Evolutionary conservation across 2,113 vertebrate species (phyloP).

Genomic region (Gobio gobio): DNA sequence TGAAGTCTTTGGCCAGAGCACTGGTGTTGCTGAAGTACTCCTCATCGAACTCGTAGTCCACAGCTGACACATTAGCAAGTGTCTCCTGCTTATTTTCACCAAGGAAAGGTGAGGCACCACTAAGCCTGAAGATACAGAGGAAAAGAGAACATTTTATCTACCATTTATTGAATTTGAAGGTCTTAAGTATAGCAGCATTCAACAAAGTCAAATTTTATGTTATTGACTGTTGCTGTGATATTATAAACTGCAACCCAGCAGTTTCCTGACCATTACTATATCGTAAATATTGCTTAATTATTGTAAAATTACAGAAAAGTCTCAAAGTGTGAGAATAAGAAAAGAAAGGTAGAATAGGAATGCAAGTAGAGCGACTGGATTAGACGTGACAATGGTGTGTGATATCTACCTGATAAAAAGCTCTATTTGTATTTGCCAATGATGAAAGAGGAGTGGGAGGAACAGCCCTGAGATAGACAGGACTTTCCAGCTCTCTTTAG

Average conservation of each 20-base stretch:
- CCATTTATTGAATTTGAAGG: neutral
- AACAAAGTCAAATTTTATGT: neutral
- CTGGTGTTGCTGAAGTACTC: conserved; percentile 97
- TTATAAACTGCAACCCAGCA: neutral
- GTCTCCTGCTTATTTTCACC: conserved; percentile 98
- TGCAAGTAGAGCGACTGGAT: conserved; percentile 9
- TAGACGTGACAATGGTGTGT: conserved; percentile 1
- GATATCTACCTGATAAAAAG: conserved; percentile 41
- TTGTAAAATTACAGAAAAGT: neutral
- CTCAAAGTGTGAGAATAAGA: neutral
- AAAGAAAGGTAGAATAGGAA: neutral
- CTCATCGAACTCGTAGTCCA: conserved; percentile 95
- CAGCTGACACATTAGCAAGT: conserved; percentile 95
- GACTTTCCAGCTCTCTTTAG: neutral
- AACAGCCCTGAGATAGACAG: conserved; percentile 4
- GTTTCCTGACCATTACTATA: neutral
- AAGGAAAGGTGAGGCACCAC: conserved; percentile 95
- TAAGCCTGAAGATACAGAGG: conserved; percentile 78
- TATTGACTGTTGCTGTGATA: neutral
- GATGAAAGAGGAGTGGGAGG: conserved; percentile 37
- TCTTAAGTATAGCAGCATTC: neutral
- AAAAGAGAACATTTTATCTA: neutral
- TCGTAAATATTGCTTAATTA: neutral
- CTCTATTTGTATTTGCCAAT: conserved; percentile 45
- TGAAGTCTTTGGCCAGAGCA: conserved; percentile 95